A percentile compares a stretch with the other conserved stretches of the same genome.
Evolutionary conservation across 2,888 invertebrate species (phyloP).

Genomic region (Lasius fuliginosus): DNA sequence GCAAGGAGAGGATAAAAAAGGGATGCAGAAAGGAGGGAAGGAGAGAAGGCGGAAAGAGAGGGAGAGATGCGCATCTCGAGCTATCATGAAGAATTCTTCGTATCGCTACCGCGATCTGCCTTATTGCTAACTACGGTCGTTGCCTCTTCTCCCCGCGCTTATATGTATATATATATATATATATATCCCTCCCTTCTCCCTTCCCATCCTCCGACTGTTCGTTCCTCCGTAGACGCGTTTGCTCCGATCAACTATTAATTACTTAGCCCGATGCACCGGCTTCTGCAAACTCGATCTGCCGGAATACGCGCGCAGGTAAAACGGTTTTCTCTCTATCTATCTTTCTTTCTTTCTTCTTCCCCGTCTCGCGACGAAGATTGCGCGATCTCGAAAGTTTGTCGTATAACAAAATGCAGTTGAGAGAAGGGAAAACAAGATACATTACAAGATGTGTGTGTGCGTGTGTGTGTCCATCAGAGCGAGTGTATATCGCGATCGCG

Average conservation of each 20-base stretch:
- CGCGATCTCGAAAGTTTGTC: slow-evolving; percentile 46
- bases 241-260: slow-evolving; percentile 79
- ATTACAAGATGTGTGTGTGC: neutral
- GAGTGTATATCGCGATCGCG: slow-evolving; percentile 31
- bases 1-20: slow-evolving; percentile 37
- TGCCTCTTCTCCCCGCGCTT: slow-evolving; percentile 28
- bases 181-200: slow-evolving; percentile 8
- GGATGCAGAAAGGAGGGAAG: neutral
- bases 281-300: slow-evolving; percentile 69
- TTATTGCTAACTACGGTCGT: slow-evolving; percentile 74
- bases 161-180: neutral
- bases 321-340: slow-evolving; percentile 17
- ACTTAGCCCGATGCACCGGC: slow-evolving; percentile 71
- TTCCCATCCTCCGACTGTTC: slow-evolving; percentile 27
- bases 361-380: neutral
- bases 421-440: neutral
- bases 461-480: neutral
- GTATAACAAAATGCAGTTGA: slow-evolving; percentile 15
- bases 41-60: slow-evolving; percentile 22
- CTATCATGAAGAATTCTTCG: slow-evolving; percentile 62
- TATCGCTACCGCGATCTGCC: slow-evolving; percentile 75
- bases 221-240: slow-evolving; percentile 70
- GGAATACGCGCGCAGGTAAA: slow-evolving; percentile 70
- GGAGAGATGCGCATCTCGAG: slow-evolving; percentile 45
- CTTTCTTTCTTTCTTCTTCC: slow-evolving; percentile 3